Percentiles rank a stretch among this genome's conserved stretches.
Evolutionary conservation across 1,140 invertebrate genomes (phyloP).

Genomic region (Paralvinella palmiformis): DNA sequence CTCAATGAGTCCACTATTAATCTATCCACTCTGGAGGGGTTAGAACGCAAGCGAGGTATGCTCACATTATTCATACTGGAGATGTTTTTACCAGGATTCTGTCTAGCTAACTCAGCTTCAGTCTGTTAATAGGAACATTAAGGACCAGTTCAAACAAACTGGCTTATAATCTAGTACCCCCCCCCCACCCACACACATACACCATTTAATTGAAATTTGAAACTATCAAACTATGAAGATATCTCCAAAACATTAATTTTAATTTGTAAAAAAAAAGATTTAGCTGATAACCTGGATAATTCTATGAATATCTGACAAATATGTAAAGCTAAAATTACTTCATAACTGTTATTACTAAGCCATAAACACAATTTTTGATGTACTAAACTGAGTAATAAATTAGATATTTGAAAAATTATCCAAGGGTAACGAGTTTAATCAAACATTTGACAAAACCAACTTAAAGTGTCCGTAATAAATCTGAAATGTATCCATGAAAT

Average conservation of each 20-base stretch:
- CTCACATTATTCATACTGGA: constrained; percentile 75
- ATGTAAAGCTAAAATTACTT: no score
- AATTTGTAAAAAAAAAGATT: background rate
- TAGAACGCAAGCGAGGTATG: constrained; percentile 70
- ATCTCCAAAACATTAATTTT: background rate
- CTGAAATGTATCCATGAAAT: background rate
- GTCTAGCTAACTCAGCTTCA: constrained; percentile 72
- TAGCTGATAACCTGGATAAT: constrained; percentile 6
- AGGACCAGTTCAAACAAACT: background rate
- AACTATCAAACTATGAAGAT: background rate
- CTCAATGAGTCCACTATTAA: constrained; percentile 76
- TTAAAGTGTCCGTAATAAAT: no score
- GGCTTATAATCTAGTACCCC: background rate
- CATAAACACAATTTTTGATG: no score
- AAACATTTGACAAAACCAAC: no score
- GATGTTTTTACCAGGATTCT: constrained; percentile 73
- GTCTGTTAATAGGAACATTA: constrained; percentile 49
- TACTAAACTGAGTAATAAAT: no score
- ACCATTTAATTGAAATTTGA: background rate
- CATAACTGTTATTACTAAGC: no score
- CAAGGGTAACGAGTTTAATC: no score
- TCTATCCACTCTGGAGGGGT: constrained; percentile 74
- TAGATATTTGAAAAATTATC: no score
- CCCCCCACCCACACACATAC: background rate
- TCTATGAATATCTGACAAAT: constrained; percentile 1